Conservation (phyloP, 1,140 invertebrate species). For the Odontomachus brunneus region DNA sequence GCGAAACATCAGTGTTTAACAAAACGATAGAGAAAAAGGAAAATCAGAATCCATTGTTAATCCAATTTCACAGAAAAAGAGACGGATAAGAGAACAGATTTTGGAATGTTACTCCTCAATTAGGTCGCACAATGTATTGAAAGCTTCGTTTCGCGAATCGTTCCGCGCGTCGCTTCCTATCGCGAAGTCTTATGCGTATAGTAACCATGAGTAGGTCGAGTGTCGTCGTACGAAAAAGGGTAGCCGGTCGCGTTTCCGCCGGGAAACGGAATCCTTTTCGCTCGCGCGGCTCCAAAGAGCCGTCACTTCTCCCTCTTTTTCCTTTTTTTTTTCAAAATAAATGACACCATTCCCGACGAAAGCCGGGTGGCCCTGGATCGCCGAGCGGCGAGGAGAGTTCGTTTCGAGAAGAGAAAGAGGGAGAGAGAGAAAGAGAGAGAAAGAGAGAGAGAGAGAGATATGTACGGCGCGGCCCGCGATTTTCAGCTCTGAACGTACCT, state of each 20-base stretch:
- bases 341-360: constrained; percentile 37
- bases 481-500: constrained; percentile 20
- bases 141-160: neutral
- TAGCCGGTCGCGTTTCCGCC: constrained; percentile 12
- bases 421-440: too few species aligned
- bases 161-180: neutral
- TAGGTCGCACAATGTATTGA: neutral
- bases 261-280: constrained; percentile 25
- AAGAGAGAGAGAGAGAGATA: neutral
- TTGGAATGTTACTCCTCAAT: neutral
- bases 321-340: constrained; percentile 37
- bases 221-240: neutral
- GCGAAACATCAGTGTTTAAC: too few species aligned
- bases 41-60: too few species aligned
- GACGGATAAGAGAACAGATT: neutral
- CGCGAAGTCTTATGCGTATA: neutral
- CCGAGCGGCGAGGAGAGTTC: neutral
- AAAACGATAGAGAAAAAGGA: too few species aligned
- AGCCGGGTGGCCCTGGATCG: constrained; percentile 15
- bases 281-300: constrained; percentile 2
- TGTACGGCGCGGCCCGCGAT: neutral
- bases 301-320: neutral
- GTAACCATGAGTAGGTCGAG: neutral
- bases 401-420: neutral
- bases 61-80: too few species aligned